Evolutionary conservation across 2,113 vertebrate species (phyloP).

Genomic region (Crotalus viridis): DNA sequence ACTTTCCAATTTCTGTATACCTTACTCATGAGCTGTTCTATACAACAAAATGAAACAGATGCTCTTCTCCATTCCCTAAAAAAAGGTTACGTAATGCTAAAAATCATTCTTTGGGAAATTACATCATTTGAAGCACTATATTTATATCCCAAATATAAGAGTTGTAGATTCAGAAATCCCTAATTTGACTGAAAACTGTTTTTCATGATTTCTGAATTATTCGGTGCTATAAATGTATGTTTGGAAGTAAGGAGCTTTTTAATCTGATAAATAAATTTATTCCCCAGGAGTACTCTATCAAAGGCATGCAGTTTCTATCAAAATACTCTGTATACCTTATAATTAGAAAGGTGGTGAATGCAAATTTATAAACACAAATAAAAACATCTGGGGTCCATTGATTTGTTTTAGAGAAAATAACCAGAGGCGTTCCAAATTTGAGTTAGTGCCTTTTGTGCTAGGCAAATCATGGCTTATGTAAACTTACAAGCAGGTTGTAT

Average conservation of each 20-base stretch:
- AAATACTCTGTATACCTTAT: constrained; percentile 33
- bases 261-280: constrained; percentile 40
- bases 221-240: constrained; percentile 22
- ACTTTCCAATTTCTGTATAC: background rate
- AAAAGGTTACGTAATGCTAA: background rate
- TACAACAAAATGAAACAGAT: background rate
- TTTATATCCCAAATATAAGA: constrained; percentile 22
- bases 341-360: background rate
- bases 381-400: background rate
- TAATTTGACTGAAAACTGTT: constrained; percentile 35
- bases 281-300: constrained; percentile 34
- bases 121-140: constrained; percentile 24
- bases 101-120: constrained; percentile 15
- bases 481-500: background rate
- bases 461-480: background rate
- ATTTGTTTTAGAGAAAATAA: background rate
- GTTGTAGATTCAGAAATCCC: background rate
- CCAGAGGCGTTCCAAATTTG: background rate
- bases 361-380: background rate
- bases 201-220: constrained; percentile 10
- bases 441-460: background rate
- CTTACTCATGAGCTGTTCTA: background rate
- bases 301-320: constrained; percentile 29
- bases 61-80: background rate
- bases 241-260: background rate